phyloP scores from a whole-genome alignment of 1,140 invertebrate species.

The Drosophila albomicans region DNA sequence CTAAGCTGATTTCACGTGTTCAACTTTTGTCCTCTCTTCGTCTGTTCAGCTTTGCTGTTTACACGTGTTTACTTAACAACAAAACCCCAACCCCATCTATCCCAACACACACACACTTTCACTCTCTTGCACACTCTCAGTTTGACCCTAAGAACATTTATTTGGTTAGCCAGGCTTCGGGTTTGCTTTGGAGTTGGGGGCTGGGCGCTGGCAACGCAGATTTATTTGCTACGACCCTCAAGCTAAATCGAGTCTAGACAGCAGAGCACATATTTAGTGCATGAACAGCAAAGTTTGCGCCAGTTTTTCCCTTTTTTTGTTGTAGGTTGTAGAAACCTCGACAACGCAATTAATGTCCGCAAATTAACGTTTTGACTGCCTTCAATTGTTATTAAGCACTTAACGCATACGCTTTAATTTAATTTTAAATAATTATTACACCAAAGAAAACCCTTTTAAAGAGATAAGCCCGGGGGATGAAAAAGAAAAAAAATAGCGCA shows the following conservation, averaged over 20 bases:
- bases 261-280: constrained; percentile 61
- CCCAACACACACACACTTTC: constrained; percentile 11
- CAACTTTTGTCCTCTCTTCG: constrained; percentile 61
- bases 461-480: neutral
- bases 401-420: constrained; percentile 34
- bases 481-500: constrained; percentile 3
- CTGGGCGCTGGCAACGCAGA: constrained; percentile 43
- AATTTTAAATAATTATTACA: constrained; percentile 36
- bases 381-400: constrained; percentile 27
- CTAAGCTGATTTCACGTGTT: constrained; percentile 74
- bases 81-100: constrained; percentile 5
- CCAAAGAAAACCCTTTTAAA: neutral
- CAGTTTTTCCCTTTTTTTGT: constrained; percentile 1
- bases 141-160: constrained; percentile 70
- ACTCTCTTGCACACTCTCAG: constrained; percentile 11
- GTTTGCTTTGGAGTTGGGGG: neutral
- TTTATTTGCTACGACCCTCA: constrained; percentile 65
- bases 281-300: constrained; percentile 12
- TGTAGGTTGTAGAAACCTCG: neutral
- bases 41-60: constrained; percentile 60
- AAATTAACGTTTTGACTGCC: constrained; percentile 27
- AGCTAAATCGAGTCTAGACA: constrained; percentile 76
- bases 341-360: constrained; percentile 28
- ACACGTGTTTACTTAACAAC: constrained; percentile 62
- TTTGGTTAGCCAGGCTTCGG: constrained; percentile 57